Evolutionary conservation across 2,888 invertebrate genomes (phyloP), one percentile per base, ranked within the genome.

Genomic region (Acronicta alni): DNA sequence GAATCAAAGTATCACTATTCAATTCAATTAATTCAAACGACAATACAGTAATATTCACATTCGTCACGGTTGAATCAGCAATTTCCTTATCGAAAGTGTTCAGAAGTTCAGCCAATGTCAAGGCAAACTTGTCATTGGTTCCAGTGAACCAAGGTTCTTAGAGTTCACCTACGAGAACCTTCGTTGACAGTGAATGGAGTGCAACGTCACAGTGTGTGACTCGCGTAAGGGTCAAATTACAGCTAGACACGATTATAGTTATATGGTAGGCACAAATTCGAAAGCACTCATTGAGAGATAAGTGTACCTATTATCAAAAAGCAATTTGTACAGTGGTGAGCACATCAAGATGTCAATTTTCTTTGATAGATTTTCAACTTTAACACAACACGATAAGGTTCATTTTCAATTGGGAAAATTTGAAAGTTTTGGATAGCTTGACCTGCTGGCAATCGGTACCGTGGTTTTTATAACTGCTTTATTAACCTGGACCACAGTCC

Each of bases 31-130:
- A 30, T 3, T 37, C 42, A 9, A 30, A 48, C 37, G 47, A 39
- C 32, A 26, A 16, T 4, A 4, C 15, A 9, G 42, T 0, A 9
- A 17, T 53, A 55, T 42, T 46, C 12, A 18, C 15, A 23, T 59
- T 58, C 45, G 60, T 66, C 57, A 69, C 47, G 47, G 54, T 48
- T 64, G 59, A 63, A 60, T 75, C 65, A 66, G 48, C 59, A 43
- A 68, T 73, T 84, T 83, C 80, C 83, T 76, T 59, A 60, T 81
- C 66, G 79, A 83, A 76, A 80, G 77, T 70, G 66, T 71, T 59
- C 61, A 49, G 42, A 58, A 69, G 66, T 71, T 59, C 61, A 49
- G 41, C 60, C 78, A 83, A 78, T 77, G 80, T 79, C 80, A 79
- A 78, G 75, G 80, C 32, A 57, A 72, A 41, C 70, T 43, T 54